Evolutionary conservation across 1,140 invertebrate species (phyloP).

Genomic region (Calycopis cecrops): DNA sequence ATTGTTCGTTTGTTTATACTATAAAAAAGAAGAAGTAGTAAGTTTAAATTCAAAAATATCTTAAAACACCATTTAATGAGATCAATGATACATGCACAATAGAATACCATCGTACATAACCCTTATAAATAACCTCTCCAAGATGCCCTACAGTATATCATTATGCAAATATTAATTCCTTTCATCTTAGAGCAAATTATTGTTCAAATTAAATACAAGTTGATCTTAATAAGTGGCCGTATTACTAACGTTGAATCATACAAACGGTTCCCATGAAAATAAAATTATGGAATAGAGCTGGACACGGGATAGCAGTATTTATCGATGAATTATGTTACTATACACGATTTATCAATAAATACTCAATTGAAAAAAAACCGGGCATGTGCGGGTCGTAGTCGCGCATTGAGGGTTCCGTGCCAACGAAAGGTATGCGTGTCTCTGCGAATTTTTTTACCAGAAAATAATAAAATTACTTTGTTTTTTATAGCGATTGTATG

Average conservation of each 20-base stretch:
- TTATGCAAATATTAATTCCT: background rate
- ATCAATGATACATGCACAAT: background rate
- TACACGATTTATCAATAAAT: background rate
- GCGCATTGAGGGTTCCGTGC: too few species aligned
- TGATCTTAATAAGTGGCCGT: slow-evolving; percentile 1
- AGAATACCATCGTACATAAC: background rate
- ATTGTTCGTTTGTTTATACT: too few species aligned
- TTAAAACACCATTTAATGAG: too few species aligned
- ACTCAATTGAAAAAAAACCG: background rate
- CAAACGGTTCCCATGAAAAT: slow-evolving; percentile 5
- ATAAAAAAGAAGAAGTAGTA: too few species aligned
- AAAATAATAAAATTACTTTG: background rate
- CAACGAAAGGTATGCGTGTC: too few species aligned
- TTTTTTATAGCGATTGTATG: too few species aligned
- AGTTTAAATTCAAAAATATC: too few species aligned
- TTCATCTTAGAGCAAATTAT: background rate
- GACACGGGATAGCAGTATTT: background rate
- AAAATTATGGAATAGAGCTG: background rate
- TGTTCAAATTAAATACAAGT: background rate
- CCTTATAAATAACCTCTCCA: background rate
- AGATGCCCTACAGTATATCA: background rate
- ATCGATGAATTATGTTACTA: slow-evolving; percentile 1
- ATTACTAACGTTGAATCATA: slow-evolving; percentile 7
- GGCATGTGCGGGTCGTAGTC: too few species aligned
- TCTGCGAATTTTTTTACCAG: too few species aligned